Evolutionary conservation across 2,797 vertebrate species (phyloP).

Genomic region (Loris lydekkerianus): DNA sequence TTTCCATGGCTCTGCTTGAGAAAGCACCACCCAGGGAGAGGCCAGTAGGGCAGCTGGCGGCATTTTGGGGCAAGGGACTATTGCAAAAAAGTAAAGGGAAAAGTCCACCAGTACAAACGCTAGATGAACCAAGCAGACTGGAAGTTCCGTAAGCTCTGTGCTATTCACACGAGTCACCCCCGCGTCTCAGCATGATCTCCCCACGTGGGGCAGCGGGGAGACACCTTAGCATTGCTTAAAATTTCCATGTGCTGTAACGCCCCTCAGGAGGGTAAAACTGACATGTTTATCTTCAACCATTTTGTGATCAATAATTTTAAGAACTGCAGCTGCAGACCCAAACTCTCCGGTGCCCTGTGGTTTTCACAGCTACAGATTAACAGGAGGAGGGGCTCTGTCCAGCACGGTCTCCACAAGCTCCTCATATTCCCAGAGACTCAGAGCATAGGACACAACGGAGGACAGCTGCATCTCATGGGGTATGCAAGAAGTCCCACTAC

Average conservation of each 20-base stretch:
- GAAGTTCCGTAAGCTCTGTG: fast-evolving
- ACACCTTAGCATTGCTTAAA: fast-evolving
- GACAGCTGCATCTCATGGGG: neutral
- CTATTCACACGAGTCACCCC: neutral
- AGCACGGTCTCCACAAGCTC: neutral
- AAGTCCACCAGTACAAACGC: neutral
- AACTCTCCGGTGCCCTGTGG: neutral
- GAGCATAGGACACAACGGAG: fast-evolving
- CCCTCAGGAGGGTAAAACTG: fast-evolving
- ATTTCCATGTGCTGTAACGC: fast-evolving
- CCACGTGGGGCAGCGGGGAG: too few species aligned
- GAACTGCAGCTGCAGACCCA: neutral
- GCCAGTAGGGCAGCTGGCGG: neutral
- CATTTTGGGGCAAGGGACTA: neutral
- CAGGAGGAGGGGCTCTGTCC: fast-evolving
- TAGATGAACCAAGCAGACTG: neutral
- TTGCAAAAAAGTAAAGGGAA: neutral
- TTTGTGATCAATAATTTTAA: fast-evolving
- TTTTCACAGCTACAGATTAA: fast-evolving
- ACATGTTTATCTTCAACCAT: too few species aligned
- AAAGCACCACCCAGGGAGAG: neutral
- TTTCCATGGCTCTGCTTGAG: neutral
- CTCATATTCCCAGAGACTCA: neutral
- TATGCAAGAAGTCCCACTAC: too few species aligned
- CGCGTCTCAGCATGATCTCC: fast-evolving